These are phyloP conservation scores for Malurus cyaneus DNA, from an alignment of 2,113 vertebrate species.

Conservation along the genomic window DNA sequence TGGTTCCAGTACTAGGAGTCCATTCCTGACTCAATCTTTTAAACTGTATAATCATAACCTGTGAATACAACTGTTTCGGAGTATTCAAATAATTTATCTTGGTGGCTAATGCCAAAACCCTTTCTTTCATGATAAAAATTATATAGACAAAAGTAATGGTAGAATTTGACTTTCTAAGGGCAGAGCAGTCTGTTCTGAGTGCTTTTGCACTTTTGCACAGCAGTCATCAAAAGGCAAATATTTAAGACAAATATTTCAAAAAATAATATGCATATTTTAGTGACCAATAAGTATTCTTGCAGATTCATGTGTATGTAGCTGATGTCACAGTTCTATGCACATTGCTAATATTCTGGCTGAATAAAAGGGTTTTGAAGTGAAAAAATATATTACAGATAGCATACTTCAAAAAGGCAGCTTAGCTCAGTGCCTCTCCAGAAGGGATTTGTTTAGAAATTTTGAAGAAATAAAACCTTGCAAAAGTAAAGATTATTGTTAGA, in stretches of 20 bases:
- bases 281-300: background rate
- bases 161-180: background rate
- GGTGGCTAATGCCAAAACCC: background rate
- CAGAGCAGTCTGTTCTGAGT: background rate
- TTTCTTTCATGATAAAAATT: background rate
- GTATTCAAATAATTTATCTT: background rate
- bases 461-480: background rate
- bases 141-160: background rate
- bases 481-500: background rate
- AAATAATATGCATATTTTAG: background rate
- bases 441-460: background rate
- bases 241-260: background rate
- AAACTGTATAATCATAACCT: background rate
- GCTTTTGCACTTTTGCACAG: background rate
- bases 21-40: background rate
- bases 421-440: background rate
- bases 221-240: background rate
- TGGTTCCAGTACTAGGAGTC: background rate
- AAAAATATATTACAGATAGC: background rate
- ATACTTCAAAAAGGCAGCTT: background rate
- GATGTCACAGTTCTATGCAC: background rate
- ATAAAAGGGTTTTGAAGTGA: background rate
- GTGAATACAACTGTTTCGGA: background rate
- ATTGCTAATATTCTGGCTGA: background rate
- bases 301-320: background rate